Evolutionary conservation across 2,888 invertebrate species (phyloP), one percentile per base, ranked within the genome.

Genomic region (Pherbina coryleti): DNA sequence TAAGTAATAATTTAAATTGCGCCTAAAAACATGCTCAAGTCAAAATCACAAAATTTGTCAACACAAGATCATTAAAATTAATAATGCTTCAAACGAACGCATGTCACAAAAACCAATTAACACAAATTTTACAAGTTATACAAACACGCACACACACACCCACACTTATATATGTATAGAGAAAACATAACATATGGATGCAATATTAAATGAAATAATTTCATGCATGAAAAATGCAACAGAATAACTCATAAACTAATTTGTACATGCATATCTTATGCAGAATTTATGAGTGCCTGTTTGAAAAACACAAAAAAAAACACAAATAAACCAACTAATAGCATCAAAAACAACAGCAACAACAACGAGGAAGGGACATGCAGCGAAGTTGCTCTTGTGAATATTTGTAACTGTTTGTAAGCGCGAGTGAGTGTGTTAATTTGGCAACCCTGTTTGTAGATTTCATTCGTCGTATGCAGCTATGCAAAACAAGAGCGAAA

Each of bases 371-470:
- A 25, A 9, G 5, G 11, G n/a, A 62, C 62, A 62, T 25, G 44
- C 44, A 44, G 11, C 44, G 44, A 44, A 44, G 44, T 14, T 44
- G 44, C 44, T 44, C 44, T 44, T 44, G 37, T 37, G 37, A 37
- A 37, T 37, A 37, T 57, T 57, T 57, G 28, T 14, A 22, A 28
- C 25, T 64, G 31, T 75, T 60, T 67, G 60, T 19, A 28, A 67
- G 77, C 51, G 76, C 70, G 34, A 72, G 71, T 66, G 60, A 69
- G 79, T 69, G 31, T 71, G 70, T 70, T 44, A 66, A 28, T 64
- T 34, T 53, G 51, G 51, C 44, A 44, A 44, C 44, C 44, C 44
- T 44, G 44, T 44, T 44, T 44, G 11, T 44, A 44, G 44, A 1
- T 11, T 44, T 44, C 44, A 14, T 14, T 44, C 44, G 11, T 44